Conservation (phyloP, 1,140 invertebrate genomes). For the Eulimnadia texana region DNA sequence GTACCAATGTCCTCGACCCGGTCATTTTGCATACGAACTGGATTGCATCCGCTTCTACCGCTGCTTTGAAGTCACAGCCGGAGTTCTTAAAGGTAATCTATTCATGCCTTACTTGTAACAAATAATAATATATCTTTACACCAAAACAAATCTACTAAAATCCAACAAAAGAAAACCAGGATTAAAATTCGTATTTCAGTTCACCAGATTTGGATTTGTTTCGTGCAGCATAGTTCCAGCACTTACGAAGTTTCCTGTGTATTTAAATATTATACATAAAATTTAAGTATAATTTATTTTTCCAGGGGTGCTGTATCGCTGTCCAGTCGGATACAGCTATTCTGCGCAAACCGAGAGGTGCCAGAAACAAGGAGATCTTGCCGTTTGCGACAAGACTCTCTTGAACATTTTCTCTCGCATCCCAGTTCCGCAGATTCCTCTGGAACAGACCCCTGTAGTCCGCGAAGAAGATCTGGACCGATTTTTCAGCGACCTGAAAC, state of each 20-base stretch:
- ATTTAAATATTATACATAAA: too few relatives aligned
- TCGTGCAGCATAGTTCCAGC: too few relatives aligned
- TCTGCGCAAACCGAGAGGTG: constrained; percentile 61
- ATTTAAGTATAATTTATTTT: not conserved
- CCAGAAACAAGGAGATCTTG: constrained; percentile 30
- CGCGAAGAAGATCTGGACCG: constrained; percentile 12
- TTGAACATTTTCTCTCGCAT: not conserved
- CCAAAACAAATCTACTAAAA: not conserved
- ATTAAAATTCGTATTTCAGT: not conserved
- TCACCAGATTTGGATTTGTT: too few relatives aligned
- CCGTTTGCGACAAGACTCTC: not conserved
- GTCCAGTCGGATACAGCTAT: constrained; percentile 55
- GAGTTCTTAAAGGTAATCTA: constrained; percentile 37
- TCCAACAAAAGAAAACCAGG: not conserved
- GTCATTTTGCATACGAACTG: constrained; percentile 45
- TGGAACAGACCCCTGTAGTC: constrained; percentile 13
- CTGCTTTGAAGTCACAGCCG: constrained; percentile 38
- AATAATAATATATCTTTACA: not conserved
- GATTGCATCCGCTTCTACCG: constrained; percentile 54
- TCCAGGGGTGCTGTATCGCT: constrained; percentile 52
- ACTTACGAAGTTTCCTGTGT: too few relatives aligned
- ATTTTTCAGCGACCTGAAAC: constrained; percentile 11
- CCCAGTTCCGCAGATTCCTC: constrained; percentile 5
- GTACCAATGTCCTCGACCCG: constrained; percentile 46
- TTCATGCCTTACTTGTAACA: not conserved